Base-by-base conservation (phyloP, 2,113 vertebrate genomes). In the Pungitius pungitius region DNA sequence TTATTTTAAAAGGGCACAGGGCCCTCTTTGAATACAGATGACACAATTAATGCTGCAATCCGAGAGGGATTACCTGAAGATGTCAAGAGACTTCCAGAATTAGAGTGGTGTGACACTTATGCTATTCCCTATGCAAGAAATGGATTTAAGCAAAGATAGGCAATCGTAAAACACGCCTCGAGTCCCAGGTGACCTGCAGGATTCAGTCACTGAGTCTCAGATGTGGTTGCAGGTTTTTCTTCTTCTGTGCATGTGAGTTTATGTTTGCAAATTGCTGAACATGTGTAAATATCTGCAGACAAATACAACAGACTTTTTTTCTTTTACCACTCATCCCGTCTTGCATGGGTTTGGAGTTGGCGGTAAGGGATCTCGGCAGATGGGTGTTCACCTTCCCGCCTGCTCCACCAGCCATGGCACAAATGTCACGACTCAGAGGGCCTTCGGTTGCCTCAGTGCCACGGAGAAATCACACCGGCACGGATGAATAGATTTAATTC, bases 401-500 rank as follows among this genome's bases (percentile, higher is more conserved):
- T 69, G 87, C 59, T 84, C 75, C 68, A 63, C 82, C 88, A 84
- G 72, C 82, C 84, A n/a, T 37, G 77, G 80, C 76, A 45, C 80
- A 85, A 88, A 87, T 89, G 78, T 88, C 87, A 89, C 70, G 73
- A 88, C 84, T 89, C 84, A 73, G 70, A 84, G 70, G 75, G 56
- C 76, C 80, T 51, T 55, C 24, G 71, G 76, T 59, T 45, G 78
- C 82, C 26, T 75, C 81, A 7, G 85, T 42, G 68, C 85, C 85
- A 71, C 82, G 55, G 83, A 89, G 77, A 84, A 87, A 88, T 85
- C 85, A 80, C 67, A 80, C 77, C 26, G 81, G 81, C 83, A 86
- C 60, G 83, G 83, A 84, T 85, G 88, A 82, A 85, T 79, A 78
- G 82, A 62, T 89, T 85, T 84, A 82, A 87, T 89, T 90, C 84